phyloP scores from a whole-genome alignment of 2,797 vertebrate genomes.

The Poecile montanus region DNA sequence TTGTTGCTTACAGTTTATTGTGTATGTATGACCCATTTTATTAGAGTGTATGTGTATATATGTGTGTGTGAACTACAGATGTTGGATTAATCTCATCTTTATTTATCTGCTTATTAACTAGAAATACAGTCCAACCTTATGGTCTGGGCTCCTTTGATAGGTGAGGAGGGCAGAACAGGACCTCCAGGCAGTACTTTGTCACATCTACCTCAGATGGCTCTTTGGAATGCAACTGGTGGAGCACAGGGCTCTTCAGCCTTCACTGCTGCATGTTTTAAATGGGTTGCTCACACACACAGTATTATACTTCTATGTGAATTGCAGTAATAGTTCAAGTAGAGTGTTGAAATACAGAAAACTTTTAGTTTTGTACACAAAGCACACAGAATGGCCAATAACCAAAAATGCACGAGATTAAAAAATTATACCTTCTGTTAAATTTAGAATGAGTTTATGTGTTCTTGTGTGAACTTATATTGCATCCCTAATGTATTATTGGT shows the following conservation, averaged over 20 bases:
- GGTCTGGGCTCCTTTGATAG: neutral
- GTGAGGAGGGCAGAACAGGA: neutral
- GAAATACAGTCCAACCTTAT: neutral
- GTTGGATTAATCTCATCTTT: neutral
- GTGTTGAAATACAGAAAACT: neutral
- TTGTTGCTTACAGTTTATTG: neutral
- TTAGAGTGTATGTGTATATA: rapidly evolving
- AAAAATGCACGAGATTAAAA: neutral
- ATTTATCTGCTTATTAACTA: neutral
- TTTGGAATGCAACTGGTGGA: neutral
- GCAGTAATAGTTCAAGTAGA: neutral
- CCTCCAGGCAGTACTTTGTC: neutral
- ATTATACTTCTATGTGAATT: neutral
- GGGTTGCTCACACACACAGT: neutral
- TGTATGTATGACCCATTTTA: neutral
- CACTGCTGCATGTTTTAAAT: neutral
- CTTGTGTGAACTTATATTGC: neutral
- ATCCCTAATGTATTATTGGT: neutral
- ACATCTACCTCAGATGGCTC: neutral
- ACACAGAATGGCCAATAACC: neutral
- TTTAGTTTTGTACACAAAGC: neutral
- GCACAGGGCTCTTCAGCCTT: neutral
- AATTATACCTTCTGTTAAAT: neutral
- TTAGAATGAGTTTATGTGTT: neutral
- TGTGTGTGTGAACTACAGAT: neutral